A percentile compares a stretch with the other conserved stretches of the same genome.
phyloP scores from a whole-genome alignment of 2,797 vertebrate species.

The Sitta carolinensis region DNA sequence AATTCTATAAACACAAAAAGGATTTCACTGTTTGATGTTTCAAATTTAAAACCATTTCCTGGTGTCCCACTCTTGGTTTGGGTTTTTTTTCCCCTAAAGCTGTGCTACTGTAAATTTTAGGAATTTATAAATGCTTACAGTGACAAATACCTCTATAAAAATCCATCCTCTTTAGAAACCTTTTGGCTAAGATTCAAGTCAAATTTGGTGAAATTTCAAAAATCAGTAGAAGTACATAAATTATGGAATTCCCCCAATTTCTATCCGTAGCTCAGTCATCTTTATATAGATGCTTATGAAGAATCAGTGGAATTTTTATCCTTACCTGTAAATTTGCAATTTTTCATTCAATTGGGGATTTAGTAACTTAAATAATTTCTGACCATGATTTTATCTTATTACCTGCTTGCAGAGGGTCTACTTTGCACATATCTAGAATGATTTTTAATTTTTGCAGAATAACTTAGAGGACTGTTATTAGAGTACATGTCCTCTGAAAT shows the following conservation, averaged over 20 bases:
- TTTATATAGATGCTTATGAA: background rate
- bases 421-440: background rate
- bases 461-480: background rate
- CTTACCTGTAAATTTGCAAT: background rate
- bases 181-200: background rate
- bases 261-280: background rate
- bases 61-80: background rate
- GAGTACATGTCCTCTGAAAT: background rate
- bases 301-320: background rate
- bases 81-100: background rate
- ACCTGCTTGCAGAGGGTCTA: slow-evolving; percentile 9
- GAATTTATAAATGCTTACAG: slow-evolving; percentile 6
- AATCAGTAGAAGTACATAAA: background rate
- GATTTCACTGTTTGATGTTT: slow-evolving; percentile 61
- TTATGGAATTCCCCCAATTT: background rate
- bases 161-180: background rate
- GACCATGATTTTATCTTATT: background rate
- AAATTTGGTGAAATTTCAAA: background rate
- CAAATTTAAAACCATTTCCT: slow-evolving; percentile 44
- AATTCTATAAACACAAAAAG: slow-evolving; percentile 37
- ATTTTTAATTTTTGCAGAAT: background rate
- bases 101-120: background rate
- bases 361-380: background rate
- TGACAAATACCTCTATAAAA: slow-evolving; percentile 13
- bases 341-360: background rate